Evolutionary conservation across 2,113 vertebrate species (phyloP).

Genomic region (Spizaetus ornatus): DNA sequence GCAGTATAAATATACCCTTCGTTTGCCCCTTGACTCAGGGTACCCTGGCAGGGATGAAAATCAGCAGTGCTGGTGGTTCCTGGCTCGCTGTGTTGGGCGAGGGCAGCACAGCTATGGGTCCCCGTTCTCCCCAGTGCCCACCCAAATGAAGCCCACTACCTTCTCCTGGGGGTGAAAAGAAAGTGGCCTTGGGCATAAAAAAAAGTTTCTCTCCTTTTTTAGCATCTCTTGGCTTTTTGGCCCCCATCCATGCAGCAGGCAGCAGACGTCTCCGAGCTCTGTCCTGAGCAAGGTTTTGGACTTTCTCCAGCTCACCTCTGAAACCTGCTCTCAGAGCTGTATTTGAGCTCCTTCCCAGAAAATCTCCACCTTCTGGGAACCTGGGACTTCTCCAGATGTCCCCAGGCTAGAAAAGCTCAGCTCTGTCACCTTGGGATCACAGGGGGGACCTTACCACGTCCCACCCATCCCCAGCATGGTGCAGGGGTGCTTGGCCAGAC

Average conservation of each 20-base stretch:
- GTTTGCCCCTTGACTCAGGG: rapidly evolving
- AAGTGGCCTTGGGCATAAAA: background rate
- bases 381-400: background rate
- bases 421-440: background rate
- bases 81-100: rapidly evolving
- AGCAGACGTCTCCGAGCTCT: background rate
- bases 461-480: background rate
- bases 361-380: background rate
- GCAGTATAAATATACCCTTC: background rate
- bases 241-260: background rate
- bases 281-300: background rate
- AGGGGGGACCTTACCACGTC: background rate
- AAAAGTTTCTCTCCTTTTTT: background rate
- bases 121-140: background rate
- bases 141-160: rapidly evolving
- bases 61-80: background rate
- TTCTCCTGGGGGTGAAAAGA: background rate
- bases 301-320: background rate
- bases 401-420: background rate
- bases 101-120: rapidly evolving
- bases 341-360: background rate
- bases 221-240: background rate
- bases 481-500: background rate
- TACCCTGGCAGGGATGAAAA: background rate
- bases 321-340: background rate